phyloP scores from a whole-genome alignment of 1,140 invertebrate genomes.

The Drosophila busckii region DNA sequence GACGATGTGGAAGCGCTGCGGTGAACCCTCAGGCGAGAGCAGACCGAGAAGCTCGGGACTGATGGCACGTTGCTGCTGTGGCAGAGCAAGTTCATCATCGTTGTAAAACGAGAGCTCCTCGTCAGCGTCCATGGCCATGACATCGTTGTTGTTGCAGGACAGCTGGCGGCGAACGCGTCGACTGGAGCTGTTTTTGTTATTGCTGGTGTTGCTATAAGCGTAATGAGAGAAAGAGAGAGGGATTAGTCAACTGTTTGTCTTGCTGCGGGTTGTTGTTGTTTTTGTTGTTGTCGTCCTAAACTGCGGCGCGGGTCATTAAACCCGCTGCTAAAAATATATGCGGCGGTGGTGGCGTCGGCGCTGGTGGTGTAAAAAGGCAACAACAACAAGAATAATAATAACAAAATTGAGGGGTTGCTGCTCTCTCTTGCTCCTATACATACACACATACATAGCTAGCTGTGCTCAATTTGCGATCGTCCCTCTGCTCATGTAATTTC shows the following conservation, averaged over 20 bases:
- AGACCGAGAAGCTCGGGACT: constrained; percentile 65
- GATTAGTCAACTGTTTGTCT: constrained; percentile 57
- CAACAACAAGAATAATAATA: constrained; percentile 38
- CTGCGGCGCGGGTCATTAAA: constrained; percentile 64
- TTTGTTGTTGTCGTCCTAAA: constrained; percentile 18
- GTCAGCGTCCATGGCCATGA: constrained; percentile 56
- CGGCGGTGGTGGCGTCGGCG: constrained; percentile 34
- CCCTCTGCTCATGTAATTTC: constrained; percentile 21
- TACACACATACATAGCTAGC: too few relatives aligned
- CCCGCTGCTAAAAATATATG: constrained; percentile 66
- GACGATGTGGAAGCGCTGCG: constrained; percentile 65
- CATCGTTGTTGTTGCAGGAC: constrained; percentile 24
- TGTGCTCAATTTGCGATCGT: background rate
- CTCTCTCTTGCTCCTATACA: constrained; percentile 4
- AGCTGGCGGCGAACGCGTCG: constrained; percentile 52
- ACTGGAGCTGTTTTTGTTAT: constrained; percentile 42
- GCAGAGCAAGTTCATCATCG: constrained; percentile 54
- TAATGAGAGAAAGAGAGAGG: constrained; percentile 9
- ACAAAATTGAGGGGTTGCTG: constrained; percentile 27
- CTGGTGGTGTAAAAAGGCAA: constrained; percentile 49
- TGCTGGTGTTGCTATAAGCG: constrained; percentile 26
- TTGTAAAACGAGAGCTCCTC: constrained; percentile 65
- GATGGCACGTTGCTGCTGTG: constrained; percentile 35
- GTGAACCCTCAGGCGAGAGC: constrained; percentile 69
- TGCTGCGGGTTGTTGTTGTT: constrained; percentile 10